phyloP scores from a whole-genome alignment of 2,797 vertebrate genomes.

The Coregonus sp. region DNA sequence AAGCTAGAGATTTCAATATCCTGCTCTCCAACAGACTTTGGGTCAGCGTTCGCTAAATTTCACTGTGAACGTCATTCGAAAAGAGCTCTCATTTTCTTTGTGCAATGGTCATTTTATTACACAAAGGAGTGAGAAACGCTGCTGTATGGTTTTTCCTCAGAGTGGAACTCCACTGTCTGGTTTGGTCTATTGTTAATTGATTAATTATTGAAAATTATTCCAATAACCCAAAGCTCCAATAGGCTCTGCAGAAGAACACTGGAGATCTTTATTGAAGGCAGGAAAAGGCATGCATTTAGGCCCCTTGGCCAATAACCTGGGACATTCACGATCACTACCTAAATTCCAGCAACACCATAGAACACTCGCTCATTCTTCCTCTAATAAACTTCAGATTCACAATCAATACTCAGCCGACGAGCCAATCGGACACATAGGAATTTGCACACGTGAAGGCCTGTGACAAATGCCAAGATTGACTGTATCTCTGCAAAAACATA shows the following conservation, averaged over 20 bases:
- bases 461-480: slow-evolving; percentile 37
- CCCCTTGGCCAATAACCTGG: neutral
- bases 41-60: slow-evolving; percentile 4
- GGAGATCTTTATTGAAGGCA: slow-evolving; percentile 7
- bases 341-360: slow-evolving; percentile 31
- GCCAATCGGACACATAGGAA: slow-evolving; percentile 18
- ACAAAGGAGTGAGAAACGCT: neutral
- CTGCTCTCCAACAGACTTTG: neutral
- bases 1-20: slow-evolving; percentile 26
- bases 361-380: slow-evolving; percentile 46
- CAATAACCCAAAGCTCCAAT: slow-evolving; percentile 7
- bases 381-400: slow-evolving; percentile 36
- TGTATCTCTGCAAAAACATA: slow-evolving; percentile 41
- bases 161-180: neutral
- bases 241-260: neutral
- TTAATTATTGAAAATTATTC: slow-evolving; percentile 22
- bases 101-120: neutral
- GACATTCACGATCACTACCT: slow-evolving; percentile 28
- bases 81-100: slow-evolving; percentile 3
- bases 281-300: slow-evolving; percentile 16
- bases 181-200: slow-evolving; percentile 11
- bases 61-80: neutral
- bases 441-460: slow-evolving; percentile 30
- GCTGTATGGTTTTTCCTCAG: slow-evolving; percentile 7
- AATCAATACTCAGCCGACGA: neutral